These are phyloP conservation scores for Leptinotarsa juncta DNA, from an alignment of 2,888 invertebrate genomes.

Conservation along the genomic window DNA sequence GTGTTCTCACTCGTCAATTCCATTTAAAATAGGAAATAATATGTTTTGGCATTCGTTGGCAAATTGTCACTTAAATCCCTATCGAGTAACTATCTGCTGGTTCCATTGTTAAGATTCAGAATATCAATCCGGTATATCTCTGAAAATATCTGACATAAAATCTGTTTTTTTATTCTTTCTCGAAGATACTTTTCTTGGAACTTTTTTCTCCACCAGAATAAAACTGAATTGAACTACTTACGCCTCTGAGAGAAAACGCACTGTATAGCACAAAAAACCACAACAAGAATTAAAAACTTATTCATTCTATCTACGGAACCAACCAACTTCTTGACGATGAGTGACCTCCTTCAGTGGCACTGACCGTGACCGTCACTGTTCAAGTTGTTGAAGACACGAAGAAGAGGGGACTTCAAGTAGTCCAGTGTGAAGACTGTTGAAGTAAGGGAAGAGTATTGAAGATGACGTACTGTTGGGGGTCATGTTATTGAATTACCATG, in stretches of 20 bases:
- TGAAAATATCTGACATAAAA: too few relatives aligned
- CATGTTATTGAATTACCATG: not conserved
- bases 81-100: too few relatives aligned
- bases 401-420: conserved; percentile 38
- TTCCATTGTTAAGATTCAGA: too few relatives aligned
- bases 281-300: conserved; percentile 26
- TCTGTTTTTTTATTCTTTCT: not conserved
- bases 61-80: too few relatives aligned
- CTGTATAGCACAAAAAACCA: conserved; percentile 22
- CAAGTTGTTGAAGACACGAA: conserved; percentile 29
- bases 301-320: conserved; percentile 26
- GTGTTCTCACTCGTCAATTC: too few relatives aligned
- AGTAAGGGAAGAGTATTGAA: conserved; percentile 9
- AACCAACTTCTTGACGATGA: conserved; percentile 33
- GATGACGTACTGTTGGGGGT: not conserved
- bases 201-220: not conserved
- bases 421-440: conserved; percentile 14
- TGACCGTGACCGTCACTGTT: conserved; percentile 43
- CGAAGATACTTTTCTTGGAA: too few relatives aligned
- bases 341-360: conserved; percentile 38
- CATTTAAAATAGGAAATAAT: too few relatives aligned
- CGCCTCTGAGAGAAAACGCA: conserved; percentile 31
- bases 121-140: too few relatives aligned
- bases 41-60: too few relatives aligned
- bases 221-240: conserved; percentile 30